phyloP scores from a whole-genome alignment of 2,797 vertebrate genomes.

The Pitangus sulphuratus region DNA sequence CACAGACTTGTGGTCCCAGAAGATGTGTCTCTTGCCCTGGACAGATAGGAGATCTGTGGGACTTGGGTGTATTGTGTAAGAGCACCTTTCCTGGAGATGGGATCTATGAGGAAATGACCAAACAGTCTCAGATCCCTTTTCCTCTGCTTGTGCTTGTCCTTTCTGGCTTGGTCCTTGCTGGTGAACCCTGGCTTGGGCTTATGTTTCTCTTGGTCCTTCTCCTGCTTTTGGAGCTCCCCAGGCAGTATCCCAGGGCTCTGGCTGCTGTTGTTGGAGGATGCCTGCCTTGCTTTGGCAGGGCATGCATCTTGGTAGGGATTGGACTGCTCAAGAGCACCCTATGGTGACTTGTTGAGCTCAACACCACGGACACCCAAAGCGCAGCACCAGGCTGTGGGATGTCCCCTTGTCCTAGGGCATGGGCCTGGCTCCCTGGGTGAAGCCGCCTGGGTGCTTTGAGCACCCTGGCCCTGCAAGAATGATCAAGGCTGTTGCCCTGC shows the following conservation, averaged over 20 bases:
- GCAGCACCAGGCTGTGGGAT: not conserved
- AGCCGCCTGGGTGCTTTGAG: accelerated
- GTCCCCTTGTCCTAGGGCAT: not conserved
- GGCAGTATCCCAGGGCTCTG: not conserved
- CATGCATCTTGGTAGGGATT: not conserved
- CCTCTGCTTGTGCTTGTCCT: not conserved
- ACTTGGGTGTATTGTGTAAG: not conserved
- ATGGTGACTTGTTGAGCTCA: not conserved
- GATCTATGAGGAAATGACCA: not conserved
- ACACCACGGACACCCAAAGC: too few relatives aligned
- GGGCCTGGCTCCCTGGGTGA: not conserved
- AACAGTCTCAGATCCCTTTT: not conserved
- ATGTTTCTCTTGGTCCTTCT: not conserved
- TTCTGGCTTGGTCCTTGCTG: not conserved
- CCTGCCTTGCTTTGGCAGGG: not conserved
- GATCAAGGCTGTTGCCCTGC: not conserved
- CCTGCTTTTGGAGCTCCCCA: not conserved
- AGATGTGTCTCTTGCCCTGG: not conserved
- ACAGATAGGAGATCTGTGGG: accelerated
- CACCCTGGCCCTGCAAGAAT: not conserved
- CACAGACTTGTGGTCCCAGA: not conserved
- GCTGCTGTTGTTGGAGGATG: not conserved
- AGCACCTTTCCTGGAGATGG: not conserved
- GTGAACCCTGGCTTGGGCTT: not conserved
- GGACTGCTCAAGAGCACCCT: not conserved